Evolutionary conservation across 2,113 vertebrate species (phyloP).

Genomic region (Lycocorax pyrrhopterus): DNA sequence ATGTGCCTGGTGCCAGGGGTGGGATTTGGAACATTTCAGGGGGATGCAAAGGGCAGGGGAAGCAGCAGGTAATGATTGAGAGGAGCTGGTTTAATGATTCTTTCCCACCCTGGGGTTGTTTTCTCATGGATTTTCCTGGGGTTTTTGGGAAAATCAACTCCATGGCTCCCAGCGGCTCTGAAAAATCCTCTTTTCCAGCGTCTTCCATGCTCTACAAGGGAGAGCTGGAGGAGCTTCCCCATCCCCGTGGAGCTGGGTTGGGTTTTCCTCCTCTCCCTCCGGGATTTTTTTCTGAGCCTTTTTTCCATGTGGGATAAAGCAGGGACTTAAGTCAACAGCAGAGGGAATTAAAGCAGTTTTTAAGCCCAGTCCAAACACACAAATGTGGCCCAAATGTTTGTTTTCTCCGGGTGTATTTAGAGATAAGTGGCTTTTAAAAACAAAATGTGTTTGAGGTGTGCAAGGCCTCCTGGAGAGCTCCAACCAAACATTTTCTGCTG

Average conservation of each 20-base stretch:
- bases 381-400: background rate
- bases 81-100: background rate
- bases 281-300: background rate
- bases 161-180: background rate
- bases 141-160: background rate
- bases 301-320: background rate
- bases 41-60: background rate
- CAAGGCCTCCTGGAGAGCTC: background rate
- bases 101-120: background rate
- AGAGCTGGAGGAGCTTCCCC: background rate
- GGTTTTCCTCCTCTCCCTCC: background rate
- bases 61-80: background rate
- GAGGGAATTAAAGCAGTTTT: background rate
- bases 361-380: background rate
- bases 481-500: background rate
- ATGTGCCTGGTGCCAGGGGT: accelerated
- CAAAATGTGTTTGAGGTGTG: background rate
- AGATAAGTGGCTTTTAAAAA: constrained; percentile 27
- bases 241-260: accelerated
- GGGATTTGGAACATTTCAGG: background rate
- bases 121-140: background rate
- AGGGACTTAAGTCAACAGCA: background rate
- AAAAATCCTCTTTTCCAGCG: background rate
- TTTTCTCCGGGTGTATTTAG: background rate
- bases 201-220: background rate